Evolutionary conservation across 2,888 invertebrate genomes (phyloP).

Genomic region (Tinea pellionella): DNA sequence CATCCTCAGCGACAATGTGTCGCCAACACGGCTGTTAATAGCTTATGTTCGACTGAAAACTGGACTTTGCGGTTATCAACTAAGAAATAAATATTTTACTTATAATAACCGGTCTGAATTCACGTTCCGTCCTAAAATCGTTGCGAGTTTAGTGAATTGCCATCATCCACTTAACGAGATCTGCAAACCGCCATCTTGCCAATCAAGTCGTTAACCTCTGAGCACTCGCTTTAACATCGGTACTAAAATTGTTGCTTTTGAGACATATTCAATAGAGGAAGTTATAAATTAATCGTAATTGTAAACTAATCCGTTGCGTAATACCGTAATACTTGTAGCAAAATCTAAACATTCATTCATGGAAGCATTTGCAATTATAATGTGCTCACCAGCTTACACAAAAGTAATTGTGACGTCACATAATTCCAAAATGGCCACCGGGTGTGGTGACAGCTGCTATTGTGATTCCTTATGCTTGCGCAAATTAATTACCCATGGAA

Average conservation of each 20-base stretch:
- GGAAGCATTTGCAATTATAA: constrained; percentile 9
- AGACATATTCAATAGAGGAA: background rate
- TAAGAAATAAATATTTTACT: background rate
- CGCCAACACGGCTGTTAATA: background rate
- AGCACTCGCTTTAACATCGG: constrained; percentile 18
- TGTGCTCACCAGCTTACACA: background rate
- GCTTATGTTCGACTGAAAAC: background rate
- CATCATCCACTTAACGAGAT: constrained; percentile 63
- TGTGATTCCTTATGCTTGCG: constrained; percentile 45
- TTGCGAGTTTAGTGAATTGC: constrained; percentile 24
- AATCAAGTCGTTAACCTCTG: constrained; percentile 61
- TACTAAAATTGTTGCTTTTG: background rate
- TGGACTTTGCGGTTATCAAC: background rate
- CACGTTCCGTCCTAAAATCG: constrained; percentile 4
- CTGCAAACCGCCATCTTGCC: constrained; percentile 53
- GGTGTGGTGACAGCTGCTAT: constrained; percentile 49
- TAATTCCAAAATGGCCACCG: constrained; percentile 29
- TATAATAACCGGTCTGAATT: background rate
- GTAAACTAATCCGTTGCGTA: too few relatives aligned
- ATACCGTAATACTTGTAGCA: too few relatives aligned
- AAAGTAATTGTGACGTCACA: constrained; percentile 31
- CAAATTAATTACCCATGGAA: constrained; percentile 43
- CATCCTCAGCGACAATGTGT: background rate
- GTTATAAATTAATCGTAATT: constrained; percentile 2
- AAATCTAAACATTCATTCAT: background rate